Evolutionary conservation across 2,797 vertebrate species (phyloP).

Genomic region (Aulostomus chinensis): DNA sequence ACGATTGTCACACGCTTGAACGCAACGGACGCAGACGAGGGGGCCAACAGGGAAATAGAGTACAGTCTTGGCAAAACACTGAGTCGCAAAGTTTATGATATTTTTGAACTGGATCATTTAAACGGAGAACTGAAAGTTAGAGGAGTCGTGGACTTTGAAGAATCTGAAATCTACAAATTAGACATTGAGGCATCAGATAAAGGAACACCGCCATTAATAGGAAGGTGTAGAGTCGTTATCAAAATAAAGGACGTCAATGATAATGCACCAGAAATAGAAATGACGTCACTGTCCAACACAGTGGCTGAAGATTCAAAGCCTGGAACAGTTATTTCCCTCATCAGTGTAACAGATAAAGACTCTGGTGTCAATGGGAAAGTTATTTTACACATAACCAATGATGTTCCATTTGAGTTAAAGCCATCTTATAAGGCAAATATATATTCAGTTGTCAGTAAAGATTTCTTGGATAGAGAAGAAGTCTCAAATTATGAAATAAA

Average conservation of each 20-base stretch:
- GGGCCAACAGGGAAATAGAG: slow-evolving; percentile 25
- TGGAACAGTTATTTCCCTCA: slow-evolving; percentile 76
- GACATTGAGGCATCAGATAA: slow-evolving; percentile 47
- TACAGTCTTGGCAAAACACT: slow-evolving; percentile 49
- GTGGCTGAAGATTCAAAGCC: slow-evolving; percentile 32
- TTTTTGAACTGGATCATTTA: slow-evolving; percentile 52
- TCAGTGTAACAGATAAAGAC: slow-evolving; percentile 63
- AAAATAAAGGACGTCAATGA: slow-evolving; percentile 48
- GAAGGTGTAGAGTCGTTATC: slow-evolving; percentile 36
- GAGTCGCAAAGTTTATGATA: slow-evolving; percentile 24
- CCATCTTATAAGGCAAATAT: slow-evolving; percentile 37
- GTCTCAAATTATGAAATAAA: slow-evolving; percentile 47
- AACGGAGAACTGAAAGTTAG: slow-evolving; percentile 54
- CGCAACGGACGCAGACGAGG: slow-evolving; percentile 60
- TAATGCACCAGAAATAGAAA: slow-evolving; percentile 45
- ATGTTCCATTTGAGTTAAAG: slow-evolving; percentile 55
- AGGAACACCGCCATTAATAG: slow-evolving; percentile 30
- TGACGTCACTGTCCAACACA: slow-evolving; percentile 31
- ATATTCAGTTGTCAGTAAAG: slow-evolving; percentile 56
- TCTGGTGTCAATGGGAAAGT: slow-evolving; percentile 39
- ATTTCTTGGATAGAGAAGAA: slow-evolving; percentile 52
- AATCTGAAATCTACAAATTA: slow-evolving; percentile 38
- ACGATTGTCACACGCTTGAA: slow-evolving; percentile 19
- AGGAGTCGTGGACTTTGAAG: slow-evolving; percentile 58
- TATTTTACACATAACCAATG: slow-evolving; percentile 43